phyloP scores from a whole-genome alignment of 2,797 vertebrate species.

The Pygocentrus nattereri region DNA sequence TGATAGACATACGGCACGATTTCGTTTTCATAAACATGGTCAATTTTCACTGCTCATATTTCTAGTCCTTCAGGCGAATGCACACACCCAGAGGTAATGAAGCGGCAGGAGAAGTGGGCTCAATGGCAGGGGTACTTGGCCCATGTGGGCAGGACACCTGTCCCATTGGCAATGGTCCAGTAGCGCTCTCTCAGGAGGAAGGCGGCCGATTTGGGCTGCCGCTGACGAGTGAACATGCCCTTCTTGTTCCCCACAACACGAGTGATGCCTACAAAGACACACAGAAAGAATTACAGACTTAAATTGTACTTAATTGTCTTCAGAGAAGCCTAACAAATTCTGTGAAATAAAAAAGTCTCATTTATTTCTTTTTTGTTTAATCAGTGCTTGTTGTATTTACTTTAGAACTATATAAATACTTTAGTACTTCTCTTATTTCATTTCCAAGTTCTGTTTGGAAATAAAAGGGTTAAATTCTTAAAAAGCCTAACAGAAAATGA shows the following conservation, averaged over 20 bases:
- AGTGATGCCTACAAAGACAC: constrained; percentile 69
- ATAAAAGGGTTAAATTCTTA: too few species aligned
- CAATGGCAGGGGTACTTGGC: constrained; percentile 74
- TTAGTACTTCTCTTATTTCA: too few species aligned
- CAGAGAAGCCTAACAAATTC: too few species aligned
- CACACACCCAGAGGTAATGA: neutral
- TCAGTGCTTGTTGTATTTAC: too few species aligned
- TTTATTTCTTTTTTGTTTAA: too few species aligned
- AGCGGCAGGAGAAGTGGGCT: constrained; percentile 39
- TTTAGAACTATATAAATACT: too few species aligned
- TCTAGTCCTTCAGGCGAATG: neutral
- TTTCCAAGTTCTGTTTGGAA: too few species aligned
- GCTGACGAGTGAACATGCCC: constrained; percentile 92
- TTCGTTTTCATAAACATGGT: neutral
- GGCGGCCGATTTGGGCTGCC: constrained; percentile 92
- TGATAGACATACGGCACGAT: constrained; percentile 16
- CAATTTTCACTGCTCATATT: constrained; percentile 5
- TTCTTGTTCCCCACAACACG: constrained; percentile 94
- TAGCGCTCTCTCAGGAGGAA: constrained; percentile 91
- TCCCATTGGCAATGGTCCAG: constrained; percentile 92
- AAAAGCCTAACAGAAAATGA: too few species aligned
- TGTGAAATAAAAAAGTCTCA: too few species aligned
- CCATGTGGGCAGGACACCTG: constrained; percentile 74
- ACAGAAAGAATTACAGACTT: neutral
- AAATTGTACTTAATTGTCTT: too few species aligned